These are phyloP conservation scores for Perca fluviatilis DNA, from an alignment of 2,113 vertebrate species.

Conservation along the genomic window DNA sequence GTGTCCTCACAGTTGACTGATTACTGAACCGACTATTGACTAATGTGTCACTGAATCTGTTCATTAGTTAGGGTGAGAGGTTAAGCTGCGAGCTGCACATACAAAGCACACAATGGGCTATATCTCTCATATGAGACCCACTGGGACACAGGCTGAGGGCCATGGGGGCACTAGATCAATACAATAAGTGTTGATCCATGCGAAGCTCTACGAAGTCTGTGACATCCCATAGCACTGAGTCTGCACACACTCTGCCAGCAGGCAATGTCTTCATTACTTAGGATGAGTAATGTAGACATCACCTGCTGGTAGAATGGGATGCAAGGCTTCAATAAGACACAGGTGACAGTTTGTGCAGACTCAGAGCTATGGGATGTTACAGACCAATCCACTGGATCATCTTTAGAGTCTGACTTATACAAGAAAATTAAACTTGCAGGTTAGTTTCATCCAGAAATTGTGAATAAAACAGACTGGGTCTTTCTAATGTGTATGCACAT, in stretches of 20 bases:
- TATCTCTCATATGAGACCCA: neutral
- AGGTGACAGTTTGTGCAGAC: too few relatives aligned
- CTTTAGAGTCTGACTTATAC: neutral
- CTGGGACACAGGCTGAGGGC: neutral
- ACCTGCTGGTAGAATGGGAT: too few relatives aligned
- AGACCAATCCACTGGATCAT: too few relatives aligned
- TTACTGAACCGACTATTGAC: neutral
- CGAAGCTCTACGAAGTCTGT: neutral
- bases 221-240: neutral
- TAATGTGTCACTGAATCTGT: neutral
- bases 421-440: neutral
- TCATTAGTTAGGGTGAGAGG: slow-evolving; percentile 19
- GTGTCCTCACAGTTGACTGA: neutral
- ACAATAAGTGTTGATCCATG: neutral
- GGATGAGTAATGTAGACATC: neutral
- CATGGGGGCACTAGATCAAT: neutral
- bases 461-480: neutral
- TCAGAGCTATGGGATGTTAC: too few relatives aligned
- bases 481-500: neutral
- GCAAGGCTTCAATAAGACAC: too few relatives aligned
- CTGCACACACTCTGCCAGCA: too few relatives aligned
- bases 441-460: neutral
- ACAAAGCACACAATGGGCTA: neutral
- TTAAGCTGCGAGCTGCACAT: neutral
- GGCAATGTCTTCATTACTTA: neutral